Conservation (phyloP, 1,140 invertebrate genomes). For the Saxidomus purpurata region DNA sequence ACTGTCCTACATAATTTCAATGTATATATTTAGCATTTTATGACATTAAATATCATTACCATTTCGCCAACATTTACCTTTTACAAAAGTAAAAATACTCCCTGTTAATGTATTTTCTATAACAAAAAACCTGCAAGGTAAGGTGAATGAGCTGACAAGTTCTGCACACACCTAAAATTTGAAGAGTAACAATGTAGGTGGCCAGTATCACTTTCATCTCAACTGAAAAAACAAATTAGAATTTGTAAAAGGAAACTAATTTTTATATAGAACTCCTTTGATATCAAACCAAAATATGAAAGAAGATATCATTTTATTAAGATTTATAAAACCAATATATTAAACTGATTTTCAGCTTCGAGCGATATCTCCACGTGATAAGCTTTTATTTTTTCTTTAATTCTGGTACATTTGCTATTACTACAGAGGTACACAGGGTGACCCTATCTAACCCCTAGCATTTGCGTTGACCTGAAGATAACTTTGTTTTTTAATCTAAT, state of each 20-base stretch:
- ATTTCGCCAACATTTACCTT: background rate
- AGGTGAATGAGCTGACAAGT: slow-evolving; percentile 5
- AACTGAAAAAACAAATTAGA: background rate
- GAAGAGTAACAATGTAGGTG: slow-evolving; percentile 9
- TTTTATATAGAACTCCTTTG: slow-evolving; percentile 14
- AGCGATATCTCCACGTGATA: slow-evolving; percentile 28
- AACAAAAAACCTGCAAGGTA: background rate
- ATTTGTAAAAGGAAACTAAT: slow-evolving; percentile 27
- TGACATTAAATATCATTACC: slow-evolving; percentile 32
- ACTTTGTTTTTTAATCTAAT: slow-evolving; percentile 45
- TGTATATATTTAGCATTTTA: slow-evolving; percentile 10
- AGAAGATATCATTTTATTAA: slow-evolving; percentile 34
- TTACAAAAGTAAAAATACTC: background rate
- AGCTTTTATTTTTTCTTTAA: background rate
- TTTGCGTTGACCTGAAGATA: slow-evolving; percentile 12
- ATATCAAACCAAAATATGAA: slow-evolving; percentile 25
- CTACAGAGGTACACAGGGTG: slow-evolving; percentile 1
- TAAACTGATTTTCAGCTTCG: background rate
- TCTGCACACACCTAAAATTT: slow-evolving; percentile 2
- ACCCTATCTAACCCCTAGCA: slow-evolving; percentile 19
- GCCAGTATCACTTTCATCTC: slow-evolving; percentile 34
- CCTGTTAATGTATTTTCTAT: slow-evolving; percentile 27
- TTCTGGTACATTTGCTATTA: background rate
- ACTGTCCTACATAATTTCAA: background rate
- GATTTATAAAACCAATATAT: slow-evolving; percentile 20